Evolutionary conservation across 2,113 vertebrate genomes (phyloP), one percentile per base, ranked within the genome.

Genomic region (Pangasianodon gigas): DNA sequence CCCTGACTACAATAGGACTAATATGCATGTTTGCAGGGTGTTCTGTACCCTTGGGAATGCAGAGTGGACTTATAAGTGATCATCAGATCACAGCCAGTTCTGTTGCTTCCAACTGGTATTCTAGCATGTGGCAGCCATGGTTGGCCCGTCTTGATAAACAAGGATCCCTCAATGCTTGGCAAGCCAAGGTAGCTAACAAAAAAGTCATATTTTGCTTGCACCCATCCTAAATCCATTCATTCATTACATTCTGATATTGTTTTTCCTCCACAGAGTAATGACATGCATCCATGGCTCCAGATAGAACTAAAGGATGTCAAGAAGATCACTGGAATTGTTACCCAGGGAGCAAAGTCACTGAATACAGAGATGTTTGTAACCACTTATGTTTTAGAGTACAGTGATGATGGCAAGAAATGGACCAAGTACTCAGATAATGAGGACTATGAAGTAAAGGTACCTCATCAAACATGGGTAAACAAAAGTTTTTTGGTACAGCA

Each of bases 311-410:
- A 96, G 58, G 91, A 95, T 19, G 48, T 96, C 19, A 98, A 97
- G 94, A 99, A 98, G 94, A 97, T 99, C 94, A 98, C 97, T 67
- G 98, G 96, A 0, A 97, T 99, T 48, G 81, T 96, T 74, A 99
- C 97, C 0, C 98, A 99, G 92, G 98, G 98, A 0, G 97, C 96
- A 90, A 98, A 95, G 58, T 95, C 96, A 5, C 0, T 98, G 32
- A 90, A 95, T 24, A 90, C 86, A 32, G 96, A 97, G 93, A 96
- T 97, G 97, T 99, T 96, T 24, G 97, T 99, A 89, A 95, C 93
- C 67, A 94, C 95, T 77, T 99, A 97, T 77, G 18, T 89, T 86
- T 92, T 99, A 87, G 93, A 95, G 80, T 97, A 97, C 95, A 97
- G 98, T 0, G 24, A 96, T 2, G 91, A 97, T 4, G 97, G 97